A percentile compares a stretch with the other conserved stretches of the same genome.
Evolutionary conservation across 2,113 vertebrate species (phyloP).

Genomic region (Casuarius casuarius): DNA sequence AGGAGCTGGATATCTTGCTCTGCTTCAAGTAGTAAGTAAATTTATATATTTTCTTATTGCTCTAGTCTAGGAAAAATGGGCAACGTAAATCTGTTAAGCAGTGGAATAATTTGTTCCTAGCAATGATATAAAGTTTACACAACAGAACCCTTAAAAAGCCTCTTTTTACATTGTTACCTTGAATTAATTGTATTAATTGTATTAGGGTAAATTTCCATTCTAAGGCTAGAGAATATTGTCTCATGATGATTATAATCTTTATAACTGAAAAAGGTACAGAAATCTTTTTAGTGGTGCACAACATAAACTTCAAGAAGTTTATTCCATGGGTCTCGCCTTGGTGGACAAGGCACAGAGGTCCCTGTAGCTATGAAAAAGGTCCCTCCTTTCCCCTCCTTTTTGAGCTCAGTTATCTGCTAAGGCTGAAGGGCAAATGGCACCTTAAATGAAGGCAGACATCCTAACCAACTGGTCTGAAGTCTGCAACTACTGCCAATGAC

Average conservation of each 20-base stretch:
- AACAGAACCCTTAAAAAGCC: neutral
- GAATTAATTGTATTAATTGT: neutral
- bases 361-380: neutral
- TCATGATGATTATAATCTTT: neutral
- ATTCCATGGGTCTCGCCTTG: neutral
- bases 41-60: neutral
- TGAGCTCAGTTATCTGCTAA: neutral
- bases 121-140: neutral
- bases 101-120: neutral
- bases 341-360: neutral
- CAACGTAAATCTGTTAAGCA: neutral
- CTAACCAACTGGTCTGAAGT: neutral
- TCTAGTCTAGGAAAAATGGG: neutral
- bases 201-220: neutral
- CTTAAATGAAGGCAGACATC: neutral
- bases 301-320: neutral
- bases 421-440: neutral
- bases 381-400: neutral
- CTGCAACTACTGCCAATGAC: neutral
- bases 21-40: conserved; percentile 94
- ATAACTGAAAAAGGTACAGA: neutral
- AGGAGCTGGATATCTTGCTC: conserved; percentile 91
- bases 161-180: neutral
- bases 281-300: neutral
- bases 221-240: neutral